A percentile compares a stretch with the other conserved stretches of the same genome.
These are phyloP conservation scores for Microcaecilia unicolor DNA, from an alignment of 2,797 vertebrate genomes.

Conservation along the genomic window DNA sequence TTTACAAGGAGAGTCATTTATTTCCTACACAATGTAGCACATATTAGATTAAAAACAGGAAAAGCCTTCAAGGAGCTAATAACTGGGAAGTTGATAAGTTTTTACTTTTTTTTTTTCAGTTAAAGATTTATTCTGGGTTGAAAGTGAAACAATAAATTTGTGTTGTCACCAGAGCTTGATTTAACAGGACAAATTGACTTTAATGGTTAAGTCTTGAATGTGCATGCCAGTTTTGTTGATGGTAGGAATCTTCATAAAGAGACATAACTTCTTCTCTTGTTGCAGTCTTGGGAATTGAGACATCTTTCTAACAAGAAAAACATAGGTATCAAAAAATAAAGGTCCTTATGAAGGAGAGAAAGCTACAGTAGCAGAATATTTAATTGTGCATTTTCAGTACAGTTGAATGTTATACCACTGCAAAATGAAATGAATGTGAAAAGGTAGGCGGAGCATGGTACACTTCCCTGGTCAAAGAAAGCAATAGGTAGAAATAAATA, in stretches of 20 bases:
- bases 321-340: too few relatives aligned
- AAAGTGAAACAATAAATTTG: constrained; percentile 2
- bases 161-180: neutral
- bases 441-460: fast-evolving
- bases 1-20: neutral
- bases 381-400: too few relatives aligned
- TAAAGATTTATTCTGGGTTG: neutral
- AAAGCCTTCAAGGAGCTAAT: neutral
- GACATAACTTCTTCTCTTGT: neutral
- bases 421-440: neutral
- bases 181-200: neutral
- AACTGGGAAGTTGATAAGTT: neutral
- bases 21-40: neutral
- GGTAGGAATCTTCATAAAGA: neutral
- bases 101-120: neutral
- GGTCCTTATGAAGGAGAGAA: too few relatives aligned
- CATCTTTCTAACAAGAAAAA: neutral
- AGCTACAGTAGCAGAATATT: too few relatives aligned
- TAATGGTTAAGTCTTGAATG: neutral
- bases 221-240: neutral
- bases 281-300: neutral
- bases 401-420: neutral
- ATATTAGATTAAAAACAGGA: neutral
- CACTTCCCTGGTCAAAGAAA: neutral
- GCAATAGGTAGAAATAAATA: fast-evolving